phyloP scores from a whole-genome alignment of 2,888 invertebrate species.

The Hemithea aestivaria region DNA sequence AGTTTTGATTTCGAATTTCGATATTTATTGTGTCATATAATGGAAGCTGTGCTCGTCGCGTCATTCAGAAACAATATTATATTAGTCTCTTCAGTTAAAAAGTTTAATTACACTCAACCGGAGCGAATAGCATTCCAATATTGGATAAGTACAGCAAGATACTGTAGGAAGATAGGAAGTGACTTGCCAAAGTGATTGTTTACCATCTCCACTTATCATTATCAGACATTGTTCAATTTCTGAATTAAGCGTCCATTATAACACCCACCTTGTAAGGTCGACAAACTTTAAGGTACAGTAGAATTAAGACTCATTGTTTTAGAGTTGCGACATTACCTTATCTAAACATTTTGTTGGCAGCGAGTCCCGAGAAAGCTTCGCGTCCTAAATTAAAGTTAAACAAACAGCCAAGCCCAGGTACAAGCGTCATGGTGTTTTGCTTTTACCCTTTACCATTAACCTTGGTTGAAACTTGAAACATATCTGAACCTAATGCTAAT shows the following conservation, averaged over 20 bases:
- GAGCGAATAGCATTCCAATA: too few relatives aligned
- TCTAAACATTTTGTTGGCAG: constrained; percentile 53
- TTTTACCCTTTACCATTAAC: neutral
- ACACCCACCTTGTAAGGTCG: constrained; percentile 51
- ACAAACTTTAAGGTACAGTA: constrained; percentile 50
- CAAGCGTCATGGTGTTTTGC: neutral
- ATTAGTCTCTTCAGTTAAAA: too few relatives aligned
- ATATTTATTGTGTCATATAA: too few relatives aligned
- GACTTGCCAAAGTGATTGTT: constrained; percentile 16
- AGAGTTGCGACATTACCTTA: constrained; percentile 64
- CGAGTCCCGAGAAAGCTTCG: constrained; percentile 42
- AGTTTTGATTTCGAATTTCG: too few relatives aligned
- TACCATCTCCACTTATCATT: constrained; percentile 18
- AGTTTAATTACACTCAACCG: too few relatives aligned
- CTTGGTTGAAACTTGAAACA: too few relatives aligned
- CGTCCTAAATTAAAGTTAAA: constrained; percentile 45
- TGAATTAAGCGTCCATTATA: constrained; percentile 31
- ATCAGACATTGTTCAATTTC: constrained; percentile 38
- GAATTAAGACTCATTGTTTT: constrained; percentile 73
- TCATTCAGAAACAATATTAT: too few relatives aligned
- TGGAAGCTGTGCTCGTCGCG: too few relatives aligned
- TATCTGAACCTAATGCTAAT: too few relatives aligned
- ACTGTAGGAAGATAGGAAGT: too few relatives aligned
- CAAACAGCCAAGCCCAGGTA: constrained; percentile 31
- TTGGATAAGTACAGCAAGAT: too few relatives aligned